A percentile compares a stretch with the other conserved stretches of the same genome.
Evolutionary conservation across 2,113 vertebrate genomes (phyloP).

Genomic region (Kobus ellipsiprymnus): DNA sequence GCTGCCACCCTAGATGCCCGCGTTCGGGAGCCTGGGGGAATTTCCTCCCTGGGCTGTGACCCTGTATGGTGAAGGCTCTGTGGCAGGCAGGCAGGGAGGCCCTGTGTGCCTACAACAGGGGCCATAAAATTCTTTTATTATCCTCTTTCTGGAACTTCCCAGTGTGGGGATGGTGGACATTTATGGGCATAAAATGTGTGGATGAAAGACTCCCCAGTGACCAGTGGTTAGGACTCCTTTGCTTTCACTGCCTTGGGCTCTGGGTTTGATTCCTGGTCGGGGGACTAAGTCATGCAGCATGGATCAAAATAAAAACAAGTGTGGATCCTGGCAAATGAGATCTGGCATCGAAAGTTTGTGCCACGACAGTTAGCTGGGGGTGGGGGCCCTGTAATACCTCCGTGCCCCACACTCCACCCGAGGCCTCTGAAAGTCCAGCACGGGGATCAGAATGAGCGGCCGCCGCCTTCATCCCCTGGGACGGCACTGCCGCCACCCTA

Average conservation of each 20-base stretch:
- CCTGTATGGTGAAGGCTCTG: neutral
- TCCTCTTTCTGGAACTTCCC: neutral
- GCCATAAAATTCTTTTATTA: neutral
- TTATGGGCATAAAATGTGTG: neutral
- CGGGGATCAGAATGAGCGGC: neutral
- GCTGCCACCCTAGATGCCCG: neutral
- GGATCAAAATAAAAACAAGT: neutral
- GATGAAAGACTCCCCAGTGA: neutral
- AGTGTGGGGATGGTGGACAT: neutral
- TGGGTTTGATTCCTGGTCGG: neutral
- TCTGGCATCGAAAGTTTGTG: neutral
- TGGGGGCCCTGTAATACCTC: neutral
- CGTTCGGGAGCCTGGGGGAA: neutral
- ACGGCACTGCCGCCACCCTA: neutral
- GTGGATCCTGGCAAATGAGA: neutral
- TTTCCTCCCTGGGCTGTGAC: neutral
- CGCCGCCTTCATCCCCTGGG: fast-evolving
- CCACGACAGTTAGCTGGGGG: neutral
- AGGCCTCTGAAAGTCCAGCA: neutral
- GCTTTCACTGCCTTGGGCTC: neutral
- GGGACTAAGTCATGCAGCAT: neutral
- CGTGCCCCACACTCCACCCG: fast-evolving
- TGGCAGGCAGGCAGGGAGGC: neutral
- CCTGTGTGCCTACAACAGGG: neutral
- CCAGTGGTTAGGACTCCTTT: neutral